Base-by-base conservation (phyloP, 2,888 invertebrate species). In the Hypomecis punctinalis region DNA sequence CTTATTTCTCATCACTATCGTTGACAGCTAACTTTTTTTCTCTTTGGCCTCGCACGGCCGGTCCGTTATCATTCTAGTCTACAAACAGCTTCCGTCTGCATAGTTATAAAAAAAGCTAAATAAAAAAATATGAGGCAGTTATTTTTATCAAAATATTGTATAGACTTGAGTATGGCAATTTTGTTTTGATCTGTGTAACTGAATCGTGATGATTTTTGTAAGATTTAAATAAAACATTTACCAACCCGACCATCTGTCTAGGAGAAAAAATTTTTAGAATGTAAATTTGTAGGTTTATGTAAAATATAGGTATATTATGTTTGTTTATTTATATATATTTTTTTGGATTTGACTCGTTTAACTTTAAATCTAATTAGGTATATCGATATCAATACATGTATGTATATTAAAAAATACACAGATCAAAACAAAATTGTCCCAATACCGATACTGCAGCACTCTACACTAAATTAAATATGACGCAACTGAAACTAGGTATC, bases 61-160 rank as follows among this genome's bases (percentile, higher is more conserved):
- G 5, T 49, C 63, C 54, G 48, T 53, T 48, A 61, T 60, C 65
- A 57, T 66, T 89, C 89, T 90, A 90, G 89, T 89, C 88, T 86
- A 82, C 76, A 46, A 82, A 81, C 84, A 72, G 84, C 86, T 87
- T 88, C 88, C 88, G 89, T 89, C 88, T 85, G 49, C 77, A 80
- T 82, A 84, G 70, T 66, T 66, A 70, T 70, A 68, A 68, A 67
- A 64, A 66, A 70, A 48, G 37, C 45, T 46, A 65, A 63, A 63
- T 51, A 63, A 71, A 70, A 66, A 74, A 73, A 51, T 70, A 76
- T 77, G 81, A 80, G 78, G 77, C 81, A 82, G 75, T 86, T 86
- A 87, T 37, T 87, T 88, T 88, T 88, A 81, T 82, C 82, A 63
- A 79, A 65, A 77, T 76, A 79, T 80, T 84, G 82, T 84, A 83